Evolutionary conservation across 1,140 invertebrate genomes (phyloP).

Genomic region (Pseudomyrmex sp.): DNA sequence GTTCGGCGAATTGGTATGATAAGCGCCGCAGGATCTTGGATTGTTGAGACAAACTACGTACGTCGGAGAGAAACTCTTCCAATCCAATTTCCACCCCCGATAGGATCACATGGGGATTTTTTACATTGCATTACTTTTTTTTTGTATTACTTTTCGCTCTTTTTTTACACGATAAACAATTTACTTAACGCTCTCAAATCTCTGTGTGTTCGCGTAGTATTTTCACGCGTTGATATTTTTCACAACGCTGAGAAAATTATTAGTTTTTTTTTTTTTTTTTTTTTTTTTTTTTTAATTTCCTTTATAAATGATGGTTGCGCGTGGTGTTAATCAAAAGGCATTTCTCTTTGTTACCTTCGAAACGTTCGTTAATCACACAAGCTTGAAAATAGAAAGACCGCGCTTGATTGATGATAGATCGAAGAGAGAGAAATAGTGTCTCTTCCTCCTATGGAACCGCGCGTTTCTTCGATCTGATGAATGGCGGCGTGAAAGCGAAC

Average conservation of each 20-base stretch:
- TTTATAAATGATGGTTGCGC: no score
- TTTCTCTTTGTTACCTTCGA: background rate
- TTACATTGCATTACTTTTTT: constrained; percentile 12
- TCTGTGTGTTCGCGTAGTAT: background rate
- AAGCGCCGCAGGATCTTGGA: background rate
- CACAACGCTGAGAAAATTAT: no score
- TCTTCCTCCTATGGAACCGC: background rate
- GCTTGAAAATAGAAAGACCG: background rate
- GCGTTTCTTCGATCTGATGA: constrained; percentile 1
- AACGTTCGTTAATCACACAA: constrained; percentile 1
- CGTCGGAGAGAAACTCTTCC: background rate
- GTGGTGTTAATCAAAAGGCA: background rate
- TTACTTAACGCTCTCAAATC: background rate
- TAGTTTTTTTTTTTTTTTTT: no score
- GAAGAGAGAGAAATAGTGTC: background rate
- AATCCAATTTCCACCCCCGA: background rate
- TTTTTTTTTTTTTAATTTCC: no score
- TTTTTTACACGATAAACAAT: background rate
- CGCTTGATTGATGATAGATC: background rate
- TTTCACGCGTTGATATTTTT: background rate
- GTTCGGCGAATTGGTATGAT: constrained; percentile 31
- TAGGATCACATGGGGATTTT: constrained; percentile 4
- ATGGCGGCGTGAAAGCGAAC: constrained; percentile 7
- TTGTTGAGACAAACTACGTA: constrained; percentile 19
- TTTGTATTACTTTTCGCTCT: background rate